A percentile compares a stretch with the other conserved stretches of the same genome.
These are phyloP conservation scores for Arion vulgaris DNA, from an alignment of 1,140 invertebrate genomes.

Conservation along the genomic window DNA sequence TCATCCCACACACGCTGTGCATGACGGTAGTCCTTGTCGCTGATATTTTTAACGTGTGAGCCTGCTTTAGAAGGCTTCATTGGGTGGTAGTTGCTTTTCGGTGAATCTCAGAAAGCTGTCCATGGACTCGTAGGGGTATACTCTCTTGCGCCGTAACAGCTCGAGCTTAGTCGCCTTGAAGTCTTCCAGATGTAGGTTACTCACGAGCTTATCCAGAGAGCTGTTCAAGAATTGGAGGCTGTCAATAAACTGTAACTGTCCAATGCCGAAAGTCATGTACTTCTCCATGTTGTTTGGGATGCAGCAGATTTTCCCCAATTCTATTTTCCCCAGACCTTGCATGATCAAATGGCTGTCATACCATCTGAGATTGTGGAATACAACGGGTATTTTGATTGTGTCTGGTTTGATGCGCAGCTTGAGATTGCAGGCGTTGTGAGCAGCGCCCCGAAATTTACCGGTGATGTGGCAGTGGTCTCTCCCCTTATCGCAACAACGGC, in stretches of 20 bases:
- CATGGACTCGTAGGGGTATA: background rate
- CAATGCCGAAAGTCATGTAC: background rate
- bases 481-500: background rate
- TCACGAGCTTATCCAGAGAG: background rate
- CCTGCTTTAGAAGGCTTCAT: background rate
- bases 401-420: background rate
- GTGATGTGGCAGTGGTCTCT: background rate
- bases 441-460: background rate
- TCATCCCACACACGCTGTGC: background rate
- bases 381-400: background rate
- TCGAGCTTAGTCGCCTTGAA: background rate
- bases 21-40: background rate
- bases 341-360: background rate
- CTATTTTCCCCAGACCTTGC: background rate
- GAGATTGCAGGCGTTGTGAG: background rate
- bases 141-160: background rate
- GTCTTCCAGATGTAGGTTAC: background rate
- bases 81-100: background rate
- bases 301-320: background rate
- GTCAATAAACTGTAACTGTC: background rate
- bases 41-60: background rate
- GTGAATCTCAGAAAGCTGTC: background rate
- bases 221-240: background rate
- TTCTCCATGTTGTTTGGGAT: background rate
- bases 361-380: background rate